These are phyloP conservation scores for Himantopus leucocephalus DNA, from an alignment of 2,113 vertebrate species.

Conservation along the genomic window DNA sequence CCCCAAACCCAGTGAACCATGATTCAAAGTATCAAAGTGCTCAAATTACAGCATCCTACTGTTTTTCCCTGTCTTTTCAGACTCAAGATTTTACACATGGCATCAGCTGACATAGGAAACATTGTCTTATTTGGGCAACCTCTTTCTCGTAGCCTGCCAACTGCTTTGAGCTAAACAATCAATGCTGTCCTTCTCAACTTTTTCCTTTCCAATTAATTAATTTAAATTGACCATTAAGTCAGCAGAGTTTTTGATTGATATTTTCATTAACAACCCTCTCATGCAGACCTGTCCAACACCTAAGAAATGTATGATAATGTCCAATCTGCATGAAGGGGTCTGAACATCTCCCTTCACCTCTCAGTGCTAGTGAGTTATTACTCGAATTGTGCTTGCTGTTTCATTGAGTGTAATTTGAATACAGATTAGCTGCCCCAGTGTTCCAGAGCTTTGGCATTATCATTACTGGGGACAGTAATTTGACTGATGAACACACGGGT, in stretches of 20 bases:
- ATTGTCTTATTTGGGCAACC: conserved; percentile 4
- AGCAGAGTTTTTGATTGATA: conserved; percentile 88
- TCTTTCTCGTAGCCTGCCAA: conserved; percentile 1
- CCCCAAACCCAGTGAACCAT: neutral
- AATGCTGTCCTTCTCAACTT: conserved; percentile 71
- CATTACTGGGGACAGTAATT: conserved; percentile 86
- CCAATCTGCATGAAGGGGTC: conserved; percentile 78
- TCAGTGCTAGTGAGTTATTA: conserved; percentile 84
- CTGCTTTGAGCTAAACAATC: conserved; percentile 64
- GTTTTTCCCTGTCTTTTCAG: neutral
- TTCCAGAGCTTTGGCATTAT: conserved; percentile 88
- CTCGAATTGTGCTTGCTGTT: conserved; percentile 77
- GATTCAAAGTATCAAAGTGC: neutral
- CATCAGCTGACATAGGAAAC: neutral
- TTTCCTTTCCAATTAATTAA: conserved; percentile 88
- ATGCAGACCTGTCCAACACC: conserved; percentile 85
- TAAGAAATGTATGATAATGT: conserved; percentile 88
- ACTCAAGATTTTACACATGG: neutral
- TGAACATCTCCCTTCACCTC: conserved; percentile 76
- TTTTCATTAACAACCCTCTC: conserved; percentile 86
- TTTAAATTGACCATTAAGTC: conserved; percentile 91
- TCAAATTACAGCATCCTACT: neutral
- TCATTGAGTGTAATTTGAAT: conserved; percentile 90
- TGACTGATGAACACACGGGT: conserved; percentile 90
- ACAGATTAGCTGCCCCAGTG: conserved; percentile 90